A percentile compares a stretch with the other conserved stretches of the same genome.
phyloP scores from a whole-genome alignment of 2,113 vertebrate species.

The Coregonus clupeaformis region DNA sequence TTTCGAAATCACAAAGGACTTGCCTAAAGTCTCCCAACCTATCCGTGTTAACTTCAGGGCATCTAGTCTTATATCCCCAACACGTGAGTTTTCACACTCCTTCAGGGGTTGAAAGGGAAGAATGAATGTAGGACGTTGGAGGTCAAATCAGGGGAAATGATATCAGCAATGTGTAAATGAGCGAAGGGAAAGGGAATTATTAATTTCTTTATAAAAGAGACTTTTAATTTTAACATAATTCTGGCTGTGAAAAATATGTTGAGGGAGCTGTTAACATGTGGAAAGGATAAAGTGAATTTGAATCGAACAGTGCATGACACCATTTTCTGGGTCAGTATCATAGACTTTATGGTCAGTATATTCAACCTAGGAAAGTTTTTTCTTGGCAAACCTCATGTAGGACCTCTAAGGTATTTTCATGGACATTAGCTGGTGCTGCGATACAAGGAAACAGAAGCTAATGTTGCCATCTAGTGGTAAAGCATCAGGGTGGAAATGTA shows the following conservation, averaged over 20 bases:
- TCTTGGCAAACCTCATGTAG: too few species aligned
- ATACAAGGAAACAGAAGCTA: neutral
- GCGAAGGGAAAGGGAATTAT: neutral
- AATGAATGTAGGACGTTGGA: neutral
- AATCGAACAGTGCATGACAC: neutral
- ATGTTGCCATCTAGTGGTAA: neutral
- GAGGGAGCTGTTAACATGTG: neutral
- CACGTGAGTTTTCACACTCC: constrained; percentile 2
- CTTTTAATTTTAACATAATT: too few species aligned
- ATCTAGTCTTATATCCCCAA: constrained; percentile 35
- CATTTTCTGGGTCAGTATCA: neutral
- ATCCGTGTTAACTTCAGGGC: constrained; percentile 37
- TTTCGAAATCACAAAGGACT: constrained; percentile 22
- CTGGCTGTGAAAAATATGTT: neutral
- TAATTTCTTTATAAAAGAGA: neutral
- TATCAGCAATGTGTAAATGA: neutral
- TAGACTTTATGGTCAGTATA: too few species aligned
- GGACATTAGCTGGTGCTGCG: too few species aligned
- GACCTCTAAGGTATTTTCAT: too few species aligned
- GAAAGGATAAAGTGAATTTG: neutral
- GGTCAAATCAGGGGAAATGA: neutral
- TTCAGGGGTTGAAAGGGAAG: constrained; percentile 12
- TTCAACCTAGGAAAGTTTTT: too few species aligned
- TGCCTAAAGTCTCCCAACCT: constrained; percentile 23
- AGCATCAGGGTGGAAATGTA: neutral